Conservation (phyloP, 2,888 invertebrate genomes). For the Hemithea aestivaria region DNA sequence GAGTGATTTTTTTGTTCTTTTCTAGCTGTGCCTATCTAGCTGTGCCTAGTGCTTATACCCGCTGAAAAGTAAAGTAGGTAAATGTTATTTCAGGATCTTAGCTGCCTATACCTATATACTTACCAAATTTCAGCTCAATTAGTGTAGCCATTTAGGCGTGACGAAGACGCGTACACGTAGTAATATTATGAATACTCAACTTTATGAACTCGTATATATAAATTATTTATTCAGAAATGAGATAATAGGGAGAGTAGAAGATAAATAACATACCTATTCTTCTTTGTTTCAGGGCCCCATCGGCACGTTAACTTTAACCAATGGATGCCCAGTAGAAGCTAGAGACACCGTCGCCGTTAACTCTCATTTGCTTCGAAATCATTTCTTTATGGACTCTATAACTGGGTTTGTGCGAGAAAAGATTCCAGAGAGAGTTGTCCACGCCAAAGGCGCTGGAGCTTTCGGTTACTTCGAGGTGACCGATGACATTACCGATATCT, state of each 20-base stretch:
- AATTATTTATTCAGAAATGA: too few species aligned
- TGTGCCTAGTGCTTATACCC: neutral
- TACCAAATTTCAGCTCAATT: too few species aligned
- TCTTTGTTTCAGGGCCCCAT: constrained; percentile 6
- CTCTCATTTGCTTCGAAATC: constrained; percentile 87
- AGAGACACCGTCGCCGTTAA: constrained; percentile 88
- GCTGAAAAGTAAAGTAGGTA: neutral
- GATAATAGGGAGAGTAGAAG: too few species aligned
- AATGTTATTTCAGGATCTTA: too few species aligned
- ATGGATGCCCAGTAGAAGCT: constrained; percentile 87
- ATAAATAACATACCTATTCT: too few species aligned
- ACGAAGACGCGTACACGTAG: too few species aligned
- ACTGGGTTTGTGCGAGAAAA: constrained; percentile 91
- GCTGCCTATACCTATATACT: too few species aligned
- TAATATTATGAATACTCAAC: too few species aligned
- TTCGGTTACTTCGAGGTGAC: constrained; percentile 92
- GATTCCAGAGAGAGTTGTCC: constrained; percentile 94
- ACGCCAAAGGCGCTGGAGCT: constrained; percentile 94
- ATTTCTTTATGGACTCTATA: constrained; percentile 85
- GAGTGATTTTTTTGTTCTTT: neutral
- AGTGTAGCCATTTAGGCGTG: too few species aligned
- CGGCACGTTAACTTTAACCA: constrained; percentile 60
- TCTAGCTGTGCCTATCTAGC: neutral
- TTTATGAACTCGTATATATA: too few species aligned
- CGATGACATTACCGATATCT: constrained; percentile 86